phyloP scores from a whole-genome alignment of 2,113 vertebrate genomes.

The Ictalurus punctatus region DNA sequence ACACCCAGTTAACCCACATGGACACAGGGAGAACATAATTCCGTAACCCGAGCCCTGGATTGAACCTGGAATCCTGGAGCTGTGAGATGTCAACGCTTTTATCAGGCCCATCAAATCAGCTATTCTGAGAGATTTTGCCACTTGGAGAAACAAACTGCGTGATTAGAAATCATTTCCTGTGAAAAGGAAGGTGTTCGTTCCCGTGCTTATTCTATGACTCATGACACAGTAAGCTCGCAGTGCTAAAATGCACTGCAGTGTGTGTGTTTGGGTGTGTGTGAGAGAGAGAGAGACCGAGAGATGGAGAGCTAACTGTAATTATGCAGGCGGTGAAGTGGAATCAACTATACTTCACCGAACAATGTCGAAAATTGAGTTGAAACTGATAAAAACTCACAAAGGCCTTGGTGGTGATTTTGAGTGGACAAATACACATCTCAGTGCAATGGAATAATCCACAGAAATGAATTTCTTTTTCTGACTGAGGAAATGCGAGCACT shows the following conservation, averaged over 20 bases:
- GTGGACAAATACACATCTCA: neutral
- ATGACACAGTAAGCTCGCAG: neutral
- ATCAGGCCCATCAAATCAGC: neutral
- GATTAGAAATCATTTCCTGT: constrained; percentile 18
- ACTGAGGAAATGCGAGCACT: constrained; percentile 35
- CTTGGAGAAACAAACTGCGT: neutral
- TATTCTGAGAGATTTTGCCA: neutral
- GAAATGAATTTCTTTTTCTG: neutral
- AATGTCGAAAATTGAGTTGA: neutral
- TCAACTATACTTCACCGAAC: neutral
- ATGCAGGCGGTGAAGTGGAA: constrained; percentile 2
- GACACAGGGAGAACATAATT: neutral
- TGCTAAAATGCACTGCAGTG: neutral
- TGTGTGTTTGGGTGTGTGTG: neutral
- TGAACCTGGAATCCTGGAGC: neutral
- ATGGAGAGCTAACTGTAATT: constrained; percentile 9
- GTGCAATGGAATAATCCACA: neutral
- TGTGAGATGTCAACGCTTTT: neutral
- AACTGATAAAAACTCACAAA: neutral
- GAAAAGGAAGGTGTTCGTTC: neutral
- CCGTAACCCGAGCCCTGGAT: neutral
- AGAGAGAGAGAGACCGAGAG: neutral
- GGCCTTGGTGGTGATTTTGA: neutral
- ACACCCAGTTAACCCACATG: neutral
- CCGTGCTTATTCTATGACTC: neutral